phyloP scores from a whole-genome alignment of 37 sponge, comb jelly and placozoan genomes.

The Aphrocallistes beatrix region DNA sequence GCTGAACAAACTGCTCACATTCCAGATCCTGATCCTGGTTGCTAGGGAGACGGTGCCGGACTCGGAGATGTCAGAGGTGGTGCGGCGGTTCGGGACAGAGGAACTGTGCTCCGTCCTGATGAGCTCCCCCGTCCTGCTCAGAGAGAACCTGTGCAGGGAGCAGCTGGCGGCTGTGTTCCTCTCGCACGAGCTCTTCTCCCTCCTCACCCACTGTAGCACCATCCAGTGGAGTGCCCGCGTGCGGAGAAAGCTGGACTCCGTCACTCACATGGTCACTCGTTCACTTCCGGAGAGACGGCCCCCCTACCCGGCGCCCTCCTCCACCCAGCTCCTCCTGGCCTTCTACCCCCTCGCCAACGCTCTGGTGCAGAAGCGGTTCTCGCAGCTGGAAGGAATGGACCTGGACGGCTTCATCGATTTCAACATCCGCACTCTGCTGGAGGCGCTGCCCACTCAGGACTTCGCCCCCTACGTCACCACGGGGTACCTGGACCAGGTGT shows the following conservation, averaged over 20 bases:
- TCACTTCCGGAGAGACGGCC: background rate
- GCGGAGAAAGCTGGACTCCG: background rate
- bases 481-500: constrained; percentile 4
- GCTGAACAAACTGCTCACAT: constrained; percentile 17
- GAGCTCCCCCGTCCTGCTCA: background rate
- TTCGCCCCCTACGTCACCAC: constrained; percentile 14
- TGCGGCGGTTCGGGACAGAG: background rate
- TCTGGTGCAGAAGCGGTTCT: background rate
- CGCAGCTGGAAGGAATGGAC: background rate
- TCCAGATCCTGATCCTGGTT: constrained; percentile 7
- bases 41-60: background rate
- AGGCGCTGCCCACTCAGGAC: background rate
- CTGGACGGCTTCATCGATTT: background rate
- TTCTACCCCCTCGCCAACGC: constrained; percentile 2
- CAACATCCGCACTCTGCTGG: background rate
- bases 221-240: background rate
- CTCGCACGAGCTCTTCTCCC: constrained; percentile 14
- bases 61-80: background rate
- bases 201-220: background rate
- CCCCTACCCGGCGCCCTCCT: background rate
- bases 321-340: background rate
- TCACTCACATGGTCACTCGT: background rate
- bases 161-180: constrained; percentile 19
- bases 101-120: background rate
- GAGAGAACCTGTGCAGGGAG: background rate